Conservation (phyloP, 2,113 vertebrate species). For the Enhydra lutris region DNA sequence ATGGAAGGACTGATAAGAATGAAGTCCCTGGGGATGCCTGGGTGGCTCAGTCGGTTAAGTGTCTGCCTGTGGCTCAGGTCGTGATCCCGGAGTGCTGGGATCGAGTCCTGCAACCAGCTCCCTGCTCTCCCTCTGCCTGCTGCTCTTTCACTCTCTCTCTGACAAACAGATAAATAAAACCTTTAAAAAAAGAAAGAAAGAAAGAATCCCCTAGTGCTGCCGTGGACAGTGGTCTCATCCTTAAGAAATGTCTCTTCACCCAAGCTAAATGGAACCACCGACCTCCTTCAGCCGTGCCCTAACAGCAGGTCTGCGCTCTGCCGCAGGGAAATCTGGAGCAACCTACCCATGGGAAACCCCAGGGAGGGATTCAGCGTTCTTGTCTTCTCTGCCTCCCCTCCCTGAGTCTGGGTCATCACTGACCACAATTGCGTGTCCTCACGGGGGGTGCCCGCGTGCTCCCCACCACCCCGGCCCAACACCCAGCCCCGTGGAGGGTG, state of each 20-base stretch:
- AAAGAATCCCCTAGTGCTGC: not conserved
- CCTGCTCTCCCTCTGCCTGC: too few relatives aligned
- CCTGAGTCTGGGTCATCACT: not conserved
- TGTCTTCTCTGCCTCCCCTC: not conserved
- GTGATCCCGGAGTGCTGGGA: too few relatives aligned
- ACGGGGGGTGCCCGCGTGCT: accelerated
- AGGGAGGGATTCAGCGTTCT: not conserved
- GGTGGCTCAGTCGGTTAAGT: too few relatives aligned
- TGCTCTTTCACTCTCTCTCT: too few relatives aligned
- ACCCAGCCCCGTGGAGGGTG: not conserved
- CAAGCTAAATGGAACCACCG: not conserved
- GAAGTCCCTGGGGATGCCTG: not conserved
- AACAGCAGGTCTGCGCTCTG: not conserved
- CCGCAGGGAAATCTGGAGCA: not conserved
- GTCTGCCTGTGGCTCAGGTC: too few relatives aligned
- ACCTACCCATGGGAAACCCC: too few relatives aligned
- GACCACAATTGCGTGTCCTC: not conserved
- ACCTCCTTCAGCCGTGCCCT: not conserved
- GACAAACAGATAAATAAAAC: too few relatives aligned
- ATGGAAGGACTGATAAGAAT: not conserved
- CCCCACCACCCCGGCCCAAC: too few relatives aligned
- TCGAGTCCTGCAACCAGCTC: too few relatives aligned
- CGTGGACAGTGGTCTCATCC: not conserved
- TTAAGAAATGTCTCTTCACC: not conserved
- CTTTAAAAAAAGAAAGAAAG: too few relatives aligned